Conservation (phyloP, 2,888 invertebrate genomes). For the Melanargia galathea region DNA sequence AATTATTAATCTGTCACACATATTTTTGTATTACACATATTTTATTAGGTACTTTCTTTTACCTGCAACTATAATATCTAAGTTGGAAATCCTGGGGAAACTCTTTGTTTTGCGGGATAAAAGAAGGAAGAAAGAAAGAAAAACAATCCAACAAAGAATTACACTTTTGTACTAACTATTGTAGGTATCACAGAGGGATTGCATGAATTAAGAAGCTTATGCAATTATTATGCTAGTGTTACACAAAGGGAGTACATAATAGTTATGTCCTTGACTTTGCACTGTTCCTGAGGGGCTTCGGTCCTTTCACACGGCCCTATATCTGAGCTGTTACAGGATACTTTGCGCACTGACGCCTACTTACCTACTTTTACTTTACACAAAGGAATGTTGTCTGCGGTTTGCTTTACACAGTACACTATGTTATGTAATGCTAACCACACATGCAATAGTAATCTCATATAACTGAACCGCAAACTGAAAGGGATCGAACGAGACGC, state of each 20-base stretch:
- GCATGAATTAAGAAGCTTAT: no score
- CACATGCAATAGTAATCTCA: neutral
- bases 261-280: slow-evolving; percentile 42
- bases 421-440: neutral
- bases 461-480: neutral
- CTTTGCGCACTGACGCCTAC: slow-evolving; percentile 14
- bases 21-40: no score
- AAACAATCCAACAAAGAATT: no score
- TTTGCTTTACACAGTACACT: neutral
- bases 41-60: no score
- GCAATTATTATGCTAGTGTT: no score
- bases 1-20: no score
- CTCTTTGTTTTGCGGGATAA: no score
- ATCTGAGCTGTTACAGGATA: slow-evolving; percentile 21
- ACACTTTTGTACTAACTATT: no score
- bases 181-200: no score
- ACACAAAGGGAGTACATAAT: slow-evolving; percentile 13
- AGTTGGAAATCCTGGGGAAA: no score
- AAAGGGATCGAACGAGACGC: neutral
- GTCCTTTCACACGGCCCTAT: slow-evolving; percentile 34
- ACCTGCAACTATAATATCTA: no score
- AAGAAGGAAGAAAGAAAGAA: no score
- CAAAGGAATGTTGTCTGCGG: slow-evolving; percentile 12
- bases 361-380: slow-evolving; percentile 15
- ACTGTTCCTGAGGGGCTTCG: slow-evolving; percentile 44